Evolutionary conservation across 2,888 invertebrate species (phyloP), one percentile per base, ranked within the genome.

Genomic region (Standfussiana lucernea): DNA sequence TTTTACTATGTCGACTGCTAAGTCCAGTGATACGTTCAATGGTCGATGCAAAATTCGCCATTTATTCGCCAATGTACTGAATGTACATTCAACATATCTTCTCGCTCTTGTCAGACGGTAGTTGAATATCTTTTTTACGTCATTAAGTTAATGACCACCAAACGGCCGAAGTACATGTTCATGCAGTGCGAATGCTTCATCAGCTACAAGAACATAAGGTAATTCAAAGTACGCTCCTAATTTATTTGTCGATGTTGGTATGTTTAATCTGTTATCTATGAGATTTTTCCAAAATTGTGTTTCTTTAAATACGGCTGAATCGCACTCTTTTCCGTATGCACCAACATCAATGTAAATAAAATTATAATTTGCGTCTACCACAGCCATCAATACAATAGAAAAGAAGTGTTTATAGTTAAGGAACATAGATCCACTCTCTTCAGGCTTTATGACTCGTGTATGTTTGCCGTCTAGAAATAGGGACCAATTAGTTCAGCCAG

Each of bases 401-500:
- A 69, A 75, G 24, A 32, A 78, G 21, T 75, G 62, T 24, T 68
- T 69, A 35, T 77, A 77, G 45, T 77, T 77, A 1, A 74, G 45
- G 32, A 74, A 77, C 75, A 78, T 82, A 8, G 75, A 78, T 42
- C 70, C 66, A 70, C 80, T 85, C 72, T 80, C 66, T 37, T 75
- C 68, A 65, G 84, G 86, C 64, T 83, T 86, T 28, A 82, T 81
- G 47, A 89, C 45, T 80, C 85, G 62, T 11, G 89, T 86, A 72
- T 89, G 87, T 76, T 89, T 90, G 8, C 89, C 89, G 64, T 88
- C 86, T n/a, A n/a, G n/a, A n/a, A n/a, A n/a, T n/a, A n/a, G n/a
- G n/a, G n/a, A n/a, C n/a, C n/a, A n/a, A n/a, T n/a, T n/a, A n/a
- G n/a, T n/a, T n/a, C n/a, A n/a, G n/a, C n/a, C n/a, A n/a, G n/a